phyloP scores from a whole-genome alignment of 2,888 invertebrate genomes.

The Ethmia dodecea region DNA sequence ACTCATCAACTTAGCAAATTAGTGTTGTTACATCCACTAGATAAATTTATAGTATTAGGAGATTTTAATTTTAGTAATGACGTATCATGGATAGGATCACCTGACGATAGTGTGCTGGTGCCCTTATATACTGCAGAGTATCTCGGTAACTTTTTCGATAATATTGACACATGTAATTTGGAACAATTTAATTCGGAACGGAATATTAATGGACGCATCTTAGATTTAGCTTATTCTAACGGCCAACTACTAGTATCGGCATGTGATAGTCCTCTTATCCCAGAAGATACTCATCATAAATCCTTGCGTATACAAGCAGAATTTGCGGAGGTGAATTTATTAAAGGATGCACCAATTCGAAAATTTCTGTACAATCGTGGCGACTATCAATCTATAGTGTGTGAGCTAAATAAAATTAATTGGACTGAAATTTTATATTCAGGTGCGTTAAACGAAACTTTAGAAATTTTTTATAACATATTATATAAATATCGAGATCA shows the following conservation, averaged over 20 bases:
- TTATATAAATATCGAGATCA: constrained; percentile 5
- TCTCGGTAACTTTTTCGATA: constrained; percentile 2
- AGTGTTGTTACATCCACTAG: background rate
- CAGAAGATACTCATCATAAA: constrained; percentile 12
- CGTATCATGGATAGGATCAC: background rate
- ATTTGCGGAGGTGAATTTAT: background rate
- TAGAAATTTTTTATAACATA: constrained; percentile 7
- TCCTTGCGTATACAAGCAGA: constrained; percentile 3
- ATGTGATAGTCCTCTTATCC: constrained; percentile 3
- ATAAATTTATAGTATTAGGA: constrained; percentile 6
- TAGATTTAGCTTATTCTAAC: constrained; percentile 14
- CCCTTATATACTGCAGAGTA: background rate
- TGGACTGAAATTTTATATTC: constrained; percentile 3
- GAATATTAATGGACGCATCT: constrained; percentile 2
- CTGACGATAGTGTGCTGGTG: background rate
- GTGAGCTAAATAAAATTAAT: constrained; percentile 1
- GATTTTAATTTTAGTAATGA: background rate
- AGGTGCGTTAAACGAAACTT: background rate
- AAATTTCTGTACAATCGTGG: constrained; percentile 10
- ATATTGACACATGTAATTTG: constrained; percentile 16
- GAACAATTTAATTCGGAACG: background rate
- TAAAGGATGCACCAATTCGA: background rate
- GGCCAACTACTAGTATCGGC: background rate
- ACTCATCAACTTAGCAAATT: background rate
- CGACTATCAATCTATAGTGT: constrained; percentile 8